Conservation (phyloP, 2,888 invertebrate genomes). For the Scaptomyza reducta region DNA sequence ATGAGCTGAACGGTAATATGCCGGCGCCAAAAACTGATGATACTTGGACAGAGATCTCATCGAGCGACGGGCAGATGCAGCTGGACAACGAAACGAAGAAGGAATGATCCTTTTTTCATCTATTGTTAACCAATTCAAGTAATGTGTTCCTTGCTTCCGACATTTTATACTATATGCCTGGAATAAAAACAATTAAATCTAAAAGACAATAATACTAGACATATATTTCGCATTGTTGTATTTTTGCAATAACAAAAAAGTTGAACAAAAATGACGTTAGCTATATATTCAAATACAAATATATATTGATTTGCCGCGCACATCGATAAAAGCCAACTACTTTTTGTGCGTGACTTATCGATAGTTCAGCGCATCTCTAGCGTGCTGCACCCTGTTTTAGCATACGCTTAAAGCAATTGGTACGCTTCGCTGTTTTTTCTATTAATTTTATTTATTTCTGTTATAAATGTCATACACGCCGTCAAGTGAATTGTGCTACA, state of each 20-base stretch:
- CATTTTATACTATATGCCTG: neutral
- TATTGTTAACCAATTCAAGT: neutral
- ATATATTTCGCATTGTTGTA: no score
- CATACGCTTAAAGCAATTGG: slow-evolving; percentile 83
- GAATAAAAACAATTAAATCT: neutral
- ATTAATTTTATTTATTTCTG: slow-evolving; percentile 46
- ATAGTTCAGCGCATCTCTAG: slow-evolving; percentile 29
- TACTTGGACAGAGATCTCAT: neutral
- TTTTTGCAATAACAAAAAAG: no score
- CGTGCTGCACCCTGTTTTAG: slow-evolving; percentile 76
- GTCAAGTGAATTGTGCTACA: slow-evolving; percentile 36
- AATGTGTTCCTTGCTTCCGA: neutral
- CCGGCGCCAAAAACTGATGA: neutral
- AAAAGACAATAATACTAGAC: no score
- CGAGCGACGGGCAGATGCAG: neutral
- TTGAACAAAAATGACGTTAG: neutral
- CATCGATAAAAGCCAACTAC: neutral
- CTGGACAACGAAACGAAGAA: neutral
- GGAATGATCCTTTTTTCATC: neutral
- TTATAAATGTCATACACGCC: slow-evolving; percentile 54
- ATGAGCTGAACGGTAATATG: neutral
- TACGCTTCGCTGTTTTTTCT: slow-evolving; percentile 71
- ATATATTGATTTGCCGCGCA: neutral
- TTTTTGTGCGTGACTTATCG: slow-evolving; percentile 18
- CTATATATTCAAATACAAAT: neutral